Conservation (phyloP, 2,113 vertebrate species). For the Ptychochromis oligacanthus region DNA sequence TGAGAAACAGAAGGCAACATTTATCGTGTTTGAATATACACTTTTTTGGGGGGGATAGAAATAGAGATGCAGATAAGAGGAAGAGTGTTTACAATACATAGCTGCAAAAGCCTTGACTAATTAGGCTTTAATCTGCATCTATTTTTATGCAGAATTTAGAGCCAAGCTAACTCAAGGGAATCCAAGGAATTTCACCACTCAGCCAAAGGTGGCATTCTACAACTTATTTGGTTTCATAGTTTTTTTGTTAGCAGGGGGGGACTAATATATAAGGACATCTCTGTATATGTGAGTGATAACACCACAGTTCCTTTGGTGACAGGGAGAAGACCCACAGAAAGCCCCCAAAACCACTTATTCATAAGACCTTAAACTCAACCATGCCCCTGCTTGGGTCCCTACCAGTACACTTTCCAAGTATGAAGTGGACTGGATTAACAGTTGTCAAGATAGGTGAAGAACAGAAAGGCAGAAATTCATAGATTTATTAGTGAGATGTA, state of each 20-base stretch:
- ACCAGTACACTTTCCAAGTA: neutral
- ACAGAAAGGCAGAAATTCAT: neutral
- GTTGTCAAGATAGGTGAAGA: neutral
- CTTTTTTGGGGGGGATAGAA: constrained; percentile 5
- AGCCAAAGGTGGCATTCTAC: constrained; percentile 18
- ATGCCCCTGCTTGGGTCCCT: neutral
- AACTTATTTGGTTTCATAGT: neutral
- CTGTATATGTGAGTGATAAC: neutral
- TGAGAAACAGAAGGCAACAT: neutral
- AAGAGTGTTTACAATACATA: constrained; percentile 12
- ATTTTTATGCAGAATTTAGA: constrained; percentile 65
- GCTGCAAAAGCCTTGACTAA: constrained; percentile 65
- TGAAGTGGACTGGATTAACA: neutral
- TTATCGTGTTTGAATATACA: constrained; percentile 7
- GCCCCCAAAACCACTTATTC: neutral
- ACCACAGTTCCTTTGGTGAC: neutral
- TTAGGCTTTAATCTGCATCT: constrained; percentile 69
- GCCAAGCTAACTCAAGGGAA: constrained; percentile 52
- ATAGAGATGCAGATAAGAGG: constrained; percentile 20
- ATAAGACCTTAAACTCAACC: neutral
- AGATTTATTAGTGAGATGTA: neutral
- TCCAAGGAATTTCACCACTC: constrained; percentile 18
- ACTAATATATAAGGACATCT: neutral
- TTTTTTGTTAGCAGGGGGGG: no score
- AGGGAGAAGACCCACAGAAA: neutral